Evolutionary conservation across 2,888 invertebrate genomes (phyloP).

Genomic region (Aproaerema taeniolella): DNA sequence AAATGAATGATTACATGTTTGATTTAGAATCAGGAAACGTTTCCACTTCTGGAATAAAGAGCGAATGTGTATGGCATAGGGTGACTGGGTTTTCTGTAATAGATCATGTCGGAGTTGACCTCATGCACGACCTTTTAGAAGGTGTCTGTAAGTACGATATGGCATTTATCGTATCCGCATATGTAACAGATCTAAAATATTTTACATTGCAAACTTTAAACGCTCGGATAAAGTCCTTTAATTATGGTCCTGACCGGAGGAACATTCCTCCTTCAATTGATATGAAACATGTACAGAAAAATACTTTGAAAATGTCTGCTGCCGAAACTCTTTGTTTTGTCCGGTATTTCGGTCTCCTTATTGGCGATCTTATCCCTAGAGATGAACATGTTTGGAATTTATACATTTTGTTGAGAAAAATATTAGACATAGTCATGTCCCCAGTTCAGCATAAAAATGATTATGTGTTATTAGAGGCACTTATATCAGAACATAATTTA

Average conservation of each 20-base stretch:
- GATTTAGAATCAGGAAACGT: conserved; percentile 2
- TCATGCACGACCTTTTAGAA: conserved; percentile 19
- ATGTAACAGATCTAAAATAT: conserved; percentile 1
- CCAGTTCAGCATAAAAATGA: not conserved
- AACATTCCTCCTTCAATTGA: not conserved
- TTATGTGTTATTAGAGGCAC: conserved; percentile 5
- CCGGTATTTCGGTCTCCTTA: conserved; percentile 13
- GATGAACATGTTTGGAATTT: conserved; percentile 11
- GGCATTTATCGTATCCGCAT: conserved; percentile 8
- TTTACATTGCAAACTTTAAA: conserved; percentile 4
- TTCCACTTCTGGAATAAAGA: conserved; percentile 18
- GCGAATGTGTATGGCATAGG: conserved; percentile 16
- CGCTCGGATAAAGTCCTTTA: not conserved
- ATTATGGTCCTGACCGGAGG: conserved; percentile 3
- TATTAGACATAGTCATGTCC: conserved; percentile 7
- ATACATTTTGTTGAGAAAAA: conserved; percentile 6
- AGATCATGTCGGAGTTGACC: conserved; percentile 18
- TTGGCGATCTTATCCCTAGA: conserved; percentile 11
- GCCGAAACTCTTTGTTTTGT: conserved; percentile 15
- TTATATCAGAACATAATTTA: conserved; percentile 9
- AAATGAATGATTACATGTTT: conserved; percentile 2
- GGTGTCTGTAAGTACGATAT: conserved; percentile 17
- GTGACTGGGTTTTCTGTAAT: conserved; percentile 17
- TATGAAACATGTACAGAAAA: not conserved
- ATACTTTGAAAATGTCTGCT: conserved; percentile 7